phyloP scores from a whole-genome alignment of 2,888 invertebrate species.

The Pyrocoelia pectoralis region DNA sequence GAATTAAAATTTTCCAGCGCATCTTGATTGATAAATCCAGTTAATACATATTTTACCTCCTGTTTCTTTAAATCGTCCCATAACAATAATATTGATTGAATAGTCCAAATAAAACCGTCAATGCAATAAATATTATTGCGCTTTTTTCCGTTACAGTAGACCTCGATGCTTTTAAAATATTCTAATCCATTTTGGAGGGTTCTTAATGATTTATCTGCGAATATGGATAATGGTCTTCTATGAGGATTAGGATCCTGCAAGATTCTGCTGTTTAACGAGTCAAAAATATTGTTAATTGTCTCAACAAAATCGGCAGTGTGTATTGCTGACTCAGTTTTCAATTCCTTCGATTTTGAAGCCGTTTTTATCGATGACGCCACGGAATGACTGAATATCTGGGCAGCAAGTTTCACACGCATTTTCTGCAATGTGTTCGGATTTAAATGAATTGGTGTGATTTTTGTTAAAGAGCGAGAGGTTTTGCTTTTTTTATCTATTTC shows the following conservation, averaged over 20 bases:
- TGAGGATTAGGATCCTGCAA: not conserved
- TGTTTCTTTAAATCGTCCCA: slow-evolving; percentile 17
- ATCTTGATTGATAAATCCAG: slow-evolving; percentile 27
- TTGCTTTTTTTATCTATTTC: slow-evolving; percentile 24
- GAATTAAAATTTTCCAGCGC: slow-evolving; percentile 23
- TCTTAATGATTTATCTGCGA: not conserved
- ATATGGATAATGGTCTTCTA: slow-evolving; percentile 28
- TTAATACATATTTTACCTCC: slow-evolving; percentile 24
- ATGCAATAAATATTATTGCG: slow-evolving; percentile 26
- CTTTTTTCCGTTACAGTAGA: slow-evolving; percentile 12
- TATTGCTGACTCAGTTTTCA: slow-evolving; percentile 21
- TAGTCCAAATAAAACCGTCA: slow-evolving; percentile 27
- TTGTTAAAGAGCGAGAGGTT: slow-evolving; percentile 25
- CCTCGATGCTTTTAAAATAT: slow-evolving; percentile 25
- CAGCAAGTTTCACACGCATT: slow-evolving; percentile 33
- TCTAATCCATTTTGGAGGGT: slow-evolving; percentile 9
- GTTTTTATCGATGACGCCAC: slow-evolving; percentile 27
- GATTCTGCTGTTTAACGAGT: slow-evolving; percentile 2
- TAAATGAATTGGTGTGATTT: slow-evolving; percentile 22
- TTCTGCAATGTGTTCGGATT: slow-evolving; percentile 25
- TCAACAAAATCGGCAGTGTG: slow-evolving; percentile 35
- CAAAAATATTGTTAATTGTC: slow-evolving; percentile 35
- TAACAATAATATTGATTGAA: slow-evolving; percentile 21
- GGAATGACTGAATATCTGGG: slow-evolving; percentile 28
- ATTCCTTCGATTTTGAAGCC: not conserved